A percentile compares a stretch with the other conserved stretches of the same genome.
Conservation (phyloP, 2,113 vertebrate genomes). For the Pedetes capensis region DNA sequence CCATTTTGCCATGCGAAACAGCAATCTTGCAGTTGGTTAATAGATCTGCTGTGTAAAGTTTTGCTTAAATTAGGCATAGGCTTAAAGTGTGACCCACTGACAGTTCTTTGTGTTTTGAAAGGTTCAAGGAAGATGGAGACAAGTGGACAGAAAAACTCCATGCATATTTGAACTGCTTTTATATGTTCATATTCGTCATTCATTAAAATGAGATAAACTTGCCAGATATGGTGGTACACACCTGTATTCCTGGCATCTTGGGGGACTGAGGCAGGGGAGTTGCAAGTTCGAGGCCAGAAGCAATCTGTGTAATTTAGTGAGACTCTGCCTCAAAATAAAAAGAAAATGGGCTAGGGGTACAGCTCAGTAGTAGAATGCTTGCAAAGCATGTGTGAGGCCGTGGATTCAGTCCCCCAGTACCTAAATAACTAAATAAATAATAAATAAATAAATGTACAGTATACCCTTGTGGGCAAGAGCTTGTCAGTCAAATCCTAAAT, state of each 20-base stretch:
- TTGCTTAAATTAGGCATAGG: slow-evolving; percentile 48
- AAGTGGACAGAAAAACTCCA: slow-evolving; percentile 28
- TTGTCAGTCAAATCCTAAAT: neutral
- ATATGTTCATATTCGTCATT: neutral
- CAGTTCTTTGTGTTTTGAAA: slow-evolving; percentile 56
- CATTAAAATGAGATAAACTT: slow-evolving; percentile 3
- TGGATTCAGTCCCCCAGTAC: no score
- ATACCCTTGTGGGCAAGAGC: neutral
- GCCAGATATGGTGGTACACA: no score
- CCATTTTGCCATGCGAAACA: neutral
- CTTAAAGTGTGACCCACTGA: slow-evolving; percentile 48
- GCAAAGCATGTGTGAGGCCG: no score
- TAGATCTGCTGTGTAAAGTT: slow-evolving; percentile 26
- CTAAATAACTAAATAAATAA: no score
- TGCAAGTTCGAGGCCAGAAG: no score
- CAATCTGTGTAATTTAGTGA: no score
- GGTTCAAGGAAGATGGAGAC: slow-evolving; percentile 19
- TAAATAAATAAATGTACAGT: neutral
- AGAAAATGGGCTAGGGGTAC: no score
- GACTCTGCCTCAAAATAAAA: no score
- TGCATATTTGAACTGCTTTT: neutral
- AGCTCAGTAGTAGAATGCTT: no score
- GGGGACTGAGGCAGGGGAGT: no score
- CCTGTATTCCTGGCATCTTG: no score
- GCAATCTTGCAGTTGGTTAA: slow-evolving; percentile 10